A percentile compares a stretch with the other conserved stretches of the same genome.
Evolutionary conservation across 2,888 invertebrate species (phyloP).

Genomic region (Polyommatus iphigenia): DNA sequence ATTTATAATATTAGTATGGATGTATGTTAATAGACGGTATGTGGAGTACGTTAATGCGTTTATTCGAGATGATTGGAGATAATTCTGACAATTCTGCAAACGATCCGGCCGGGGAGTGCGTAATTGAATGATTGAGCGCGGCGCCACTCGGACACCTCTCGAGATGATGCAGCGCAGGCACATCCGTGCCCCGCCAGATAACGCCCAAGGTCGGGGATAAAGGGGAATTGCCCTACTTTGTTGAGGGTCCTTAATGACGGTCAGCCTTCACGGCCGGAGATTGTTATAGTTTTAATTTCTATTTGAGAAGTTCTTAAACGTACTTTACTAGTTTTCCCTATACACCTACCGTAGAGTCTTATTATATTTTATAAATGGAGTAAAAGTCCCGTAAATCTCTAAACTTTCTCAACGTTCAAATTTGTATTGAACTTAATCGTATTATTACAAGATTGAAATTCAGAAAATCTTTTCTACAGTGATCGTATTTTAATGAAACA

Average conservation of each 20-base stretch:
- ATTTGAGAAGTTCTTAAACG: background rate
- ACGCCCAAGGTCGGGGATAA: slow-evolving; percentile 28
- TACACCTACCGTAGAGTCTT: no score
- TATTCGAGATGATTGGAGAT: slow-evolving; percentile 47
- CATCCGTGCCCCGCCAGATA: slow-evolving; percentile 50
- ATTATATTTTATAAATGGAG: no score
- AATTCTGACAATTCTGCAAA: slow-evolving; percentile 57
- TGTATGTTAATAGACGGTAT: background rate
- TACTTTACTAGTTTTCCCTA: background rate
- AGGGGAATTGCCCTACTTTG: slow-evolving; percentile 8
- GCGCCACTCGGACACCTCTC: slow-evolving; percentile 67
- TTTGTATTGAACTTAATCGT: background rate
- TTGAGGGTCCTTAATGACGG: background rate
- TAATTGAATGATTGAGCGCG: slow-evolving; percentile 73
- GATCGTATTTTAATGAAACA: background rate
- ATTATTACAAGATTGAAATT: background rate
- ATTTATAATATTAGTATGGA: background rate
- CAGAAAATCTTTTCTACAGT: background rate
- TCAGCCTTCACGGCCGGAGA: background rate
- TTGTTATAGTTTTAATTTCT: background rate
- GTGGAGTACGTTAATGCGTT: slow-evolving; percentile 36
- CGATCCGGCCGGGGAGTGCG: slow-evolving; percentile 53
- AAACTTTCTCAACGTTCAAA: background rate
- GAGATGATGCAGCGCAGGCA: slow-evolving; percentile 64
- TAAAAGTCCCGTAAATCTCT: background rate